Conservation (phyloP, 1,140 invertebrate species). For the Aphaenogaster floridana region DNA sequence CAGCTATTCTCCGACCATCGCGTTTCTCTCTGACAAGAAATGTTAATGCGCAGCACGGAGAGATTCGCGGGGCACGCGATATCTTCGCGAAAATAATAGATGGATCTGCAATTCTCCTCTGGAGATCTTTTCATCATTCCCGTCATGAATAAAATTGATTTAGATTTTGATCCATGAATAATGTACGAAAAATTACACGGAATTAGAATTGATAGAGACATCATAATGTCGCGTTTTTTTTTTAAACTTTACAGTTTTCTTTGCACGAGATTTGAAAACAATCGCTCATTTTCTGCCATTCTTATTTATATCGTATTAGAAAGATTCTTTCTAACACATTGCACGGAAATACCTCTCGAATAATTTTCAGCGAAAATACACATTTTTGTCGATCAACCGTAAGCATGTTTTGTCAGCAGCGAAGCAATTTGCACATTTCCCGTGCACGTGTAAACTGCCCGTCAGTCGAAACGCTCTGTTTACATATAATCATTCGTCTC, state of each 20-base stretch:
- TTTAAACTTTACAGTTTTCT: background rate
- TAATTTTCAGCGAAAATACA: background rate
- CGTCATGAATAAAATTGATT: conserved; percentile 33
- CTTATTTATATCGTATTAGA: background rate
- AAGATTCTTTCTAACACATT: background rate
- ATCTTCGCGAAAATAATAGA: conserved; percentile 53
- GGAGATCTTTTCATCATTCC: background rate
- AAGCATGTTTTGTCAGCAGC: background rate
- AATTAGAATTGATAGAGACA: background rate
- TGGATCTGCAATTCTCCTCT: conserved; percentile 16
- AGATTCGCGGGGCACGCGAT: conserved; percentile 39
- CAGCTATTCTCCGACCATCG: background rate
- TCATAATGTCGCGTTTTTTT: background rate
- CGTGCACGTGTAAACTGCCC: background rate
- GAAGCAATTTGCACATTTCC: conserved; percentile 12
- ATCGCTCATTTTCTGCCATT: conserved; percentile 4
- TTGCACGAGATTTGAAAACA: background rate
- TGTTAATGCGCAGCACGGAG: conserved; percentile 33
- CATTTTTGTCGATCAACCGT: background rate
- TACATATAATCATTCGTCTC: conserved; percentile 14
- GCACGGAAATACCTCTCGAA: background rate
- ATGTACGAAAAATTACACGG: background rate
- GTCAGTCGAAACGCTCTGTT: background rate
- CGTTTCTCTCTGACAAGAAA: conserved; percentile 30
- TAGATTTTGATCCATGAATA: background rate